phyloP scores from a whole-genome alignment of 2,888 invertebrate species.

The Augochlorella aurata region DNA sequence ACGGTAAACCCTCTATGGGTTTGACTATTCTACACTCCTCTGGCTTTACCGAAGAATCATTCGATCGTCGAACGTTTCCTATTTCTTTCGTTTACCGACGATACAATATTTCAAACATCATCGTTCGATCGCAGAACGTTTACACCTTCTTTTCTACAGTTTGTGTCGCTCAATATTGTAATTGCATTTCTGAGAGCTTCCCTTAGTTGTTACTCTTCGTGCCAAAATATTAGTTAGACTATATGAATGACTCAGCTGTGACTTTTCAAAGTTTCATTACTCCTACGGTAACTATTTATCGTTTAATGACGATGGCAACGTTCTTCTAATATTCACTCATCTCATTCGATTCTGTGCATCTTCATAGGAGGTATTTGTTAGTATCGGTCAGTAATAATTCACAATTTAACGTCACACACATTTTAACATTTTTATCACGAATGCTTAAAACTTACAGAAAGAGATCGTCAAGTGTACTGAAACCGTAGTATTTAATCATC shows the following conservation, averaged over 20 bases:
- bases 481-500: too few relatives aligned
- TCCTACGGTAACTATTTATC: not conserved
- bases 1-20: conserved; percentile 17
- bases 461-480: too few relatives aligned
- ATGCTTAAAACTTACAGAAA: too few relatives aligned
- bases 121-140: not conserved
- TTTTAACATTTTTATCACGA: too few relatives aligned
- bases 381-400: too few relatives aligned
- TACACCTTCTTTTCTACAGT: not conserved
- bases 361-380: too few relatives aligned
- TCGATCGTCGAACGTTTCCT: not conserved
- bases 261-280: too few relatives aligned
- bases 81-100: too few relatives aligned
- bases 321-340: too few relatives aligned
- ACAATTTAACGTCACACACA: too few relatives aligned
- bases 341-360: not conserved
- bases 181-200: not conserved
- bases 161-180: not conserved
- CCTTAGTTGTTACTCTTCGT: not conserved
- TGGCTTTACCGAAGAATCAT: conserved; percentile 1
- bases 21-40: conserved; percentile 11
- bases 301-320: not conserved
- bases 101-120: not conserved
- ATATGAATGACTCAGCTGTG: too few relatives aligned
- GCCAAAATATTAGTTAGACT: too few relatives aligned